Conservation (phyloP, 2,113 vertebrate species). For the Colius striatus region DNA sequence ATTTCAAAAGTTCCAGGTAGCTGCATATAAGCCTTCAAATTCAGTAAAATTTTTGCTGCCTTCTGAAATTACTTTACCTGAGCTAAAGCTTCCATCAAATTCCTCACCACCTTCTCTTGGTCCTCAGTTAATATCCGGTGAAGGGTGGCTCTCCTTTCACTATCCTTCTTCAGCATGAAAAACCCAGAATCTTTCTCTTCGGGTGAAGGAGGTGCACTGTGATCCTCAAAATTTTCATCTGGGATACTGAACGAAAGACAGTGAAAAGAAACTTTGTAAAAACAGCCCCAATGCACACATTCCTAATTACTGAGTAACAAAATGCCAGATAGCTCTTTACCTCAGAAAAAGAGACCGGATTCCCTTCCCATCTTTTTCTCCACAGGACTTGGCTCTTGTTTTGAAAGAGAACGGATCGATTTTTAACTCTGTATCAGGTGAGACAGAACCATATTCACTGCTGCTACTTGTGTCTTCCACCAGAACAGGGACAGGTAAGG, state of each 20-base stretch:
- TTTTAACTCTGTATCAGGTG: conserved; percentile 94
- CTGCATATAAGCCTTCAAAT: background rate
- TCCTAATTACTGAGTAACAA: background rate
- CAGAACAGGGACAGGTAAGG: conserved; percentile 94
- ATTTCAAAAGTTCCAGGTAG: background rate
- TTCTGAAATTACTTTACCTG: conserved; percentile 80
- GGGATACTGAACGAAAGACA: conserved; percentile 84
- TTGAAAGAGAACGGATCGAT: conserved; percentile 94
- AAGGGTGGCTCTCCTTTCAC: conserved; percentile 93
- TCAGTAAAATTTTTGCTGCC: background rate
- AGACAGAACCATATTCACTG: conserved; percentile 97
- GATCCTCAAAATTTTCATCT: conserved; percentile 98
- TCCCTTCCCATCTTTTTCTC: conserved; percentile 91
- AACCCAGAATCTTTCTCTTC: conserved; percentile 97
- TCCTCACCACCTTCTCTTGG: conserved; percentile 90
- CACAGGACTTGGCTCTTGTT: conserved; percentile 91
- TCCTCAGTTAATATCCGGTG: conserved; percentile 95
- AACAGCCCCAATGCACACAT: background rate
- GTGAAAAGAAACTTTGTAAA: background rate
- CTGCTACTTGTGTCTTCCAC: conserved; percentile 97
- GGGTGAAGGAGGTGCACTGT: conserved; percentile 96
- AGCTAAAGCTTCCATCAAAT: conserved; percentile 89
- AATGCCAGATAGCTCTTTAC: conserved; percentile 67
- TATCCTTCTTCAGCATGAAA: conserved; percentile 97
- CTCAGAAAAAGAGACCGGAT: conserved; percentile 90